Base-by-base conservation (phyloP, 1,140 invertebrate species). In the Philotrypesis tridentata region DNA sequence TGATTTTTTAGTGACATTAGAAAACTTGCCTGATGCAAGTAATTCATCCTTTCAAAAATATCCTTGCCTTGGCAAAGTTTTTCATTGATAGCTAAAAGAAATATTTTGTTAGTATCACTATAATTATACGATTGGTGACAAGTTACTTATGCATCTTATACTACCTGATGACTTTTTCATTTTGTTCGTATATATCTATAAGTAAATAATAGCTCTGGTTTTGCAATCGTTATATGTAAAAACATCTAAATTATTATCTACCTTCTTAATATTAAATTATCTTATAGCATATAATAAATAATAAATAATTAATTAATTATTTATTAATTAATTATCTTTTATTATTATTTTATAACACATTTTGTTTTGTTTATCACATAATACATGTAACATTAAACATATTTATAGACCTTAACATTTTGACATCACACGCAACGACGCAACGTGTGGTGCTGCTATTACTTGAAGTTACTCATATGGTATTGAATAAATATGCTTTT, bases 31-130 rank as follows among this genome's bases (percentile, higher is more conserved):
- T 92, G 91, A 83, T 90, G 89, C n/a, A 92, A 84, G 78, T 85
- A 92, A 85, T 92, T 92, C 88, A 92, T 91, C 71, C 90, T 83
- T 83, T 91, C 89, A 77, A 92, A 90, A 75, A 90, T 80, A 73
- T 92, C 89, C 79, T 92, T 92, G 61, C 89, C 87, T 85, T 90
- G 90, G 29, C 90, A 91, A 63, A 84, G 27, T 83, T 88, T 91
- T 67, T 79, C 82, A 61, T 83, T 25, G 8, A 80, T 82, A 40
- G 65, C 80, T 82, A 63, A 77, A 70, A 37, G 40, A 80, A 23
- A 61, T 27, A 27, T 67, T 7, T n/a, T 7, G n/a, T n/a, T 55
- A 55, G n/a, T 5, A 17, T 48, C 17, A n/a, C 0, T 6, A n/a
- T 40, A 37, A 40, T 71, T 40, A 71, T 40, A 71, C 9, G 8